A percentile compares a stretch with the other conserved stretches of the same genome.
Evolutionary conservation across 2,888 invertebrate genomes (phyloP).

Genomic region (Cerastis rubricosa): DNA sequence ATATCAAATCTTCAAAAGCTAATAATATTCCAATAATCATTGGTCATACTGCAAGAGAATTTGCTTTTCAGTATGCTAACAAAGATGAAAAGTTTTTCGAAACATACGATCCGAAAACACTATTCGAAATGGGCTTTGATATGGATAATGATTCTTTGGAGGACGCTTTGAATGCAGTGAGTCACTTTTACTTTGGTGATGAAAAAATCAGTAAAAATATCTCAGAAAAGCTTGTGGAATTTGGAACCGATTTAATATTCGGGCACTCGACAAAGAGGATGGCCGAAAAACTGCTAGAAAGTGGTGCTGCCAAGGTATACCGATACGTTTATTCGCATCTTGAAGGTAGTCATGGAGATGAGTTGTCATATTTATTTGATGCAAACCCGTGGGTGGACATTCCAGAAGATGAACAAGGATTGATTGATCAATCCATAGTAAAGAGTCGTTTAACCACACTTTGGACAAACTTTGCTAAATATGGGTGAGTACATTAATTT

Average conservation of each 20-base stretch:
- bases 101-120: slow-evolving; percentile 15
- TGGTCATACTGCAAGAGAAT: slow-evolving; percentile 39
- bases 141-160: slow-evolving; percentile 22
- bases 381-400: not conserved
- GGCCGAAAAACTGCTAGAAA: slow-evolving; percentile 33
- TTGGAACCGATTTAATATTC: slow-evolving; percentile 43
- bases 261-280: slow-evolving; percentile 46
- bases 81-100: slow-evolving; percentile 21
- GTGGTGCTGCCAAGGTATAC: slow-evolving; percentile 31
- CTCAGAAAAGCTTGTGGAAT: slow-evolving; percentile 14
- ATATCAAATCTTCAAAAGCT: slow-evolving; percentile 34
- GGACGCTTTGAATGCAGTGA: slow-evolving; percentile 11
- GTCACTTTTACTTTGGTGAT: slow-evolving; percentile 50
- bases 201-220: slow-evolving; percentile 20
- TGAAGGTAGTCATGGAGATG: slow-evolving; percentile 55
- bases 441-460: slow-evolving; percentile 47
- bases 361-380: slow-evolving; percentile 56
- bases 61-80: slow-evolving; percentile 26
- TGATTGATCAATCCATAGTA: slow-evolving; percentile 33
- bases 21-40: slow-evolving; percentile 35
- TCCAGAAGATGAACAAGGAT: slow-evolving; percentile 42
- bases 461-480: slow-evolving; percentile 68
- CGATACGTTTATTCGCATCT: slow-evolving; percentile 43
- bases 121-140: slow-evolving; percentile 41
- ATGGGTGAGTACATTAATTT: slow-evolving; percentile 22